phyloP scores from a whole-genome alignment of 2,888 invertebrate species.

The Stictocephala bisonia region DNA sequence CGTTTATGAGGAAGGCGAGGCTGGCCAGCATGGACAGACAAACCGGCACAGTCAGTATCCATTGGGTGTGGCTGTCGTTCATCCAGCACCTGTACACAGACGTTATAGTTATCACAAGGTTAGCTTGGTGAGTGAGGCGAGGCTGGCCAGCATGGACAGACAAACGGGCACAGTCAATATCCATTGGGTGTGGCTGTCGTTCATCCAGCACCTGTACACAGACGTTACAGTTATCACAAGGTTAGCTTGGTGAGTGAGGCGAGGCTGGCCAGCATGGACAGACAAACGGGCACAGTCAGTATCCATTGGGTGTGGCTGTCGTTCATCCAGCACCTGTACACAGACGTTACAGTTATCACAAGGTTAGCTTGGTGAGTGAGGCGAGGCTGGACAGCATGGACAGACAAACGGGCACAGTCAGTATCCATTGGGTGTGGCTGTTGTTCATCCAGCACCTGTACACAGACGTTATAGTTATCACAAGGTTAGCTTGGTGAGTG shows the following conservation, averaged over 20 bases:
- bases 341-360: no score
- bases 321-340: no score
- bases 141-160: slow-evolving; percentile 82
- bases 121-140: no score
- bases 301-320: slow-evolving; percentile 76
- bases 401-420: slow-evolving; percentile 81
- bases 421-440: slow-evolving; percentile 74
- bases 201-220: no score
- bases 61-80: slow-evolving; percentile 75
- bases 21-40: slow-evolving; percentile 84
- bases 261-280: slow-evolving; percentile 83
- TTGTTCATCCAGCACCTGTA: slow-evolving; percentile 86
- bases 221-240: no score
- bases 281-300: slow-evolving; percentile 81
- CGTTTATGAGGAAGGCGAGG: slow-evolving; percentile 87
- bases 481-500: slow-evolving; percentile 92
- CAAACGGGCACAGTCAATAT: slow-evolving; percentile 84
- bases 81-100: no score
- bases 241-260: slow-evolving; percentile 90
- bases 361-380: slow-evolving; percentile 86
- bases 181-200: slow-evolving; percentile 74
- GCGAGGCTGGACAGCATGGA: slow-evolving; percentile 84
- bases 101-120: no score
- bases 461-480: no score
- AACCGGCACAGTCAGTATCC: slow-evolving; percentile 82